phyloP scores from a whole-genome alignment of 2,113 vertebrate genomes.

The Aegithalos caudatus region DNA sequence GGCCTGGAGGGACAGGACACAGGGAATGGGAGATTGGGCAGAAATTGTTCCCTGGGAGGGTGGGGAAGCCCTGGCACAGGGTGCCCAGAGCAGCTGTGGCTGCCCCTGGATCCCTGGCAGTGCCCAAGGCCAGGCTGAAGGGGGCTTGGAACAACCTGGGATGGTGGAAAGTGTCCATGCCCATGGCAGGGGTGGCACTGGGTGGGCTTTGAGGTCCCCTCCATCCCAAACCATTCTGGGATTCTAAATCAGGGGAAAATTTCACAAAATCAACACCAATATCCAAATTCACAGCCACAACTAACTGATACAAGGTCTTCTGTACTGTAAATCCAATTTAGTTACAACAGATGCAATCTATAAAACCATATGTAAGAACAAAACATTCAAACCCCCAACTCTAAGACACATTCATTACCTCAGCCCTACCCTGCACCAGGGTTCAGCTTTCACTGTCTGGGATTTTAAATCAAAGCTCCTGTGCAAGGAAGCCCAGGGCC shows the following conservation, averaged over 20 bases:
- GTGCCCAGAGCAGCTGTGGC: background rate
- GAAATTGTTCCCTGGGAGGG: background rate
- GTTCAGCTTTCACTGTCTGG: background rate
- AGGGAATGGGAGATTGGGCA: background rate
- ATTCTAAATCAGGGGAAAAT: background rate
- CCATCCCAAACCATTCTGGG: background rate
- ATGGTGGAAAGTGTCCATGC: background rate
- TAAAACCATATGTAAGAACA: background rate
- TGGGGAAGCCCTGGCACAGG: background rate
- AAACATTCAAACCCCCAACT: background rate
- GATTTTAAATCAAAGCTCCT: background rate
- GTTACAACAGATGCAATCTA: background rate
- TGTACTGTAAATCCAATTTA: background rate
- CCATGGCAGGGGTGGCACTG: background rate
- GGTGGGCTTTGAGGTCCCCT: rapidly evolving
- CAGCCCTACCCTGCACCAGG: background rate
- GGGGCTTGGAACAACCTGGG: background rate
- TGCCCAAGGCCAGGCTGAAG: background rate
- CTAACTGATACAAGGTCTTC: background rate
- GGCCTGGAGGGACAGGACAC: background rate
- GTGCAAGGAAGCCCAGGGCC: background rate
- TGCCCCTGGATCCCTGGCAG: background rate
- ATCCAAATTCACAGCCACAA: background rate
- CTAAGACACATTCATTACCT: background rate
- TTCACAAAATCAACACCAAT: background rate